Evolutionary conservation across 1,140 invertebrate species (phyloP), one percentile per base, ranked within the genome.

Genomic region (Lasioglossum albipes): DNA sequence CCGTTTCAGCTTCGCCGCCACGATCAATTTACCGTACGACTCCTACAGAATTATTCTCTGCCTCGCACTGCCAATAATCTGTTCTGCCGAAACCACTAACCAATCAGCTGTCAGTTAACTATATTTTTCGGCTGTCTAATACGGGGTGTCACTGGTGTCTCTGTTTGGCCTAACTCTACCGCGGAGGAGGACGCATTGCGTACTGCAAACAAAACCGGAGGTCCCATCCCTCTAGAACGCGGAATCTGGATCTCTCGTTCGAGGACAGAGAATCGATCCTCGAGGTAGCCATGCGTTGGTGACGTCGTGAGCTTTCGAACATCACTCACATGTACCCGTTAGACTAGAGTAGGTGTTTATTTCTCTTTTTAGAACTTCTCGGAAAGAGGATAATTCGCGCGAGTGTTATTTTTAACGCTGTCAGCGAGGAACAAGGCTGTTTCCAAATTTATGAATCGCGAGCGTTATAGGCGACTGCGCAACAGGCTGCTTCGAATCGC

Each of bases 21-120:
- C 36, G 68, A 75, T 62, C 65, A 18, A 65, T 64, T 45, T 67
- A 42, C 83, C 76, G 79, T 75, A 74, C 77, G 65, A 85, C 83
- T 86, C 64, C 69, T 87, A 72, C 18, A 59, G 70, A 80, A 84
- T 62, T 76, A 65, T 88, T 75, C 88, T 86, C 85, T 84, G 90
- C 91, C 91, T 91, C 80, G 90, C 91, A 92, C 91, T 91, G 91
- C 91, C 75, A 91, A 90, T 89, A 75, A 91, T 90, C 90, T 90
- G 91, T 91, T 88, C 87, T 83, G 87, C 89, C 89, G 85, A 88
- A 12, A 72, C 64, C 88, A 91, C 90, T 91, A 92, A 92, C 89
- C 77, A 85, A 86, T 81, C 66, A 90, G 82, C 87, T 88, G 84
- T 88, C 86, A 84, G 81, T 88, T 90, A 88, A 86, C 79, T 70